Percentiles rank a stretch among this genome's conserved stretches.
Evolutionary conservation across 2,113 vertebrate genomes (phyloP).

Genomic region (Psettodes erumei): DNA sequence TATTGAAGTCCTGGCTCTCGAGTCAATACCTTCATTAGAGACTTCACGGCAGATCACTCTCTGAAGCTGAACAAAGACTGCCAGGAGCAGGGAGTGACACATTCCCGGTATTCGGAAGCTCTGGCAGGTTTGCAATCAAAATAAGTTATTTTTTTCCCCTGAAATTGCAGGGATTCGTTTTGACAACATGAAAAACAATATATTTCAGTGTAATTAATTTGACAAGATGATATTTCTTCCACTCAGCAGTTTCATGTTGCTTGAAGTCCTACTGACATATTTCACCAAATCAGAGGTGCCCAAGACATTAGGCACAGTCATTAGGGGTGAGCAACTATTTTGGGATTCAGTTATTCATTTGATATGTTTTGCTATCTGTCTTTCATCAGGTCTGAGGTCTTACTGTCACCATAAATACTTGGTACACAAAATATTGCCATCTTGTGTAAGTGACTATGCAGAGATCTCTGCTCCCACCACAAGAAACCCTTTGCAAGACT

Average conservation of each 20-base stretch:
- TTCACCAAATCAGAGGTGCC: background rate
- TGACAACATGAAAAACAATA: conserved; percentile 24
- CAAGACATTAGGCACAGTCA: background rate
- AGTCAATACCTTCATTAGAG: conserved; percentile 79
- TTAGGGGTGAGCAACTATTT: background rate
- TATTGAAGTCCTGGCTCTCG: conserved; percentile 59
- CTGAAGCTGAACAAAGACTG: conserved; percentile 58
- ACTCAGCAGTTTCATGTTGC: conserved; percentile 13
- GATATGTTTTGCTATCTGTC: no score
- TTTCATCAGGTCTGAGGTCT: no score
- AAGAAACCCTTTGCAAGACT: conserved; percentile 41
- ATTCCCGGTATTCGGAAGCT: conserved; percentile 76
- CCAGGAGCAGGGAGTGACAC: conserved; percentile 73
- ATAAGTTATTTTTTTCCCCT: conserved; percentile 38
- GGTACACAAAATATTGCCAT: no score
- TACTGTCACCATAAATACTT: no score
- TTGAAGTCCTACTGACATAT: conserved; percentile 27
- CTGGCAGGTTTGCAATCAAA: conserved; percentile 58
- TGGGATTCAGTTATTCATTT: background rate
- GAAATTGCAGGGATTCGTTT: conserved; percentile 52
- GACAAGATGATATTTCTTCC: conserved; percentile 12
- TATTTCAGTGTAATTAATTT: conserved; percentile 42
- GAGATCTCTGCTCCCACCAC: conserved; percentile 37
- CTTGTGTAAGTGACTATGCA: conserved; percentile 31
- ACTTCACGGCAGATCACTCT: conserved; percentile 60